phyloP scores from a whole-genome alignment of 2,113 vertebrate genomes.

The Phocoena phocoena region DNA sequence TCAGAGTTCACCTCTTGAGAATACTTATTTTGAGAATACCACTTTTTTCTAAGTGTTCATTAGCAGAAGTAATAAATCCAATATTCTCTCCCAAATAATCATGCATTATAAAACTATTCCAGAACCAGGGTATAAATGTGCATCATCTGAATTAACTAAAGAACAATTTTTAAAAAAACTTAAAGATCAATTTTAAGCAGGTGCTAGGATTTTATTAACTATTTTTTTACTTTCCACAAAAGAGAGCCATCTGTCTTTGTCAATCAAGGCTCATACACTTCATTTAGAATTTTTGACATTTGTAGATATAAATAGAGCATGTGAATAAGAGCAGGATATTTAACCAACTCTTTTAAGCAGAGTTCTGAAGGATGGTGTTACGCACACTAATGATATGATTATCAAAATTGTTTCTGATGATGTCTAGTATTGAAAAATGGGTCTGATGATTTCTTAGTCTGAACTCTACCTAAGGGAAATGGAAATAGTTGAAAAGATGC shows the following conservation, averaged over 20 bases:
- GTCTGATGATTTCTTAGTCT: conserved; percentile 47
- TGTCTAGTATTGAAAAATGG: conserved; percentile 46
- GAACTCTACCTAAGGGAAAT: conserved; percentile 62
- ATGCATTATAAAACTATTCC: conserved; percentile 39
- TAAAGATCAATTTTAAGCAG: conserved; percentile 56
- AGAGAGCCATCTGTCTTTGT: conserved; percentile 27
- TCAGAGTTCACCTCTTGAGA: conserved; percentile 57
- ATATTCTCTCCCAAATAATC: conserved; percentile 68
- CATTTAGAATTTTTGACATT: conserved; percentile 67
- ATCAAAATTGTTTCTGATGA: conserved; percentile 71
- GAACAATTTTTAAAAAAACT: conserved; percentile 43
- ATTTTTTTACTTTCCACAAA: conserved; percentile 51
- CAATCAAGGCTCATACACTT: conserved; percentile 23
- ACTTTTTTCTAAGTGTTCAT: conserved; percentile 75
- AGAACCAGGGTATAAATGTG: conserved; percentile 42
- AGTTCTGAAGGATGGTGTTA: conserved; percentile 58
- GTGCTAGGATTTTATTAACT: conserved; percentile 50
- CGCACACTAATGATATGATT: conserved; percentile 64
- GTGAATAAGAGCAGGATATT: not conserved
- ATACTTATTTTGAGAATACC: conserved; percentile 64
- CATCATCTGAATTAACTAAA: conserved; percentile 57
- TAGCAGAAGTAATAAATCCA: conserved; percentile 72
- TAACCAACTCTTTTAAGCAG: conserved; percentile 48
- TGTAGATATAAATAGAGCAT: conserved; percentile 44
- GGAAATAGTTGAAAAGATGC: conserved; percentile 75